Conservation (phyloP, 2,797 vertebrate genomes). For the Dermochelys coriacea region DNA sequence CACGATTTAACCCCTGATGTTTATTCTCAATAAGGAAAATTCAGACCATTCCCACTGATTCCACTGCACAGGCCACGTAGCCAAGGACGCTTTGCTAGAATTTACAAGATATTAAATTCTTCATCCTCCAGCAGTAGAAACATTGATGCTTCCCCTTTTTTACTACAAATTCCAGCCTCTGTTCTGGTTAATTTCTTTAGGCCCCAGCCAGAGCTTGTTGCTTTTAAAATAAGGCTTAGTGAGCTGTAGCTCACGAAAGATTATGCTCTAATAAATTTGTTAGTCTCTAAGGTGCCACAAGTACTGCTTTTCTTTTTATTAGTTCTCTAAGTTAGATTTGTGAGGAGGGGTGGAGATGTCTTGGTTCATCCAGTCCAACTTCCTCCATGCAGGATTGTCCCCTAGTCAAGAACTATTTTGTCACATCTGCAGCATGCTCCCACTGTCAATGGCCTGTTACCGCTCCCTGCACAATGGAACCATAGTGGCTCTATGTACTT, state of each 20-base stretch:
- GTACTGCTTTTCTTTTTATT: no score
- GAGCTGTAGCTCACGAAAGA: no score
- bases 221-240: neutral
- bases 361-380: no score
- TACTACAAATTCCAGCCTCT: fast-evolving
- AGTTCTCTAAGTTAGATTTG: no score
- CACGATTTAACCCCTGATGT: fast-evolving
- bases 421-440: no score
- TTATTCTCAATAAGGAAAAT: fast-evolving
- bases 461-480: no score
- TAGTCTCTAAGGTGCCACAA: no score
- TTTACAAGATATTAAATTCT: fast-evolving
- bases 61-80: neutral
- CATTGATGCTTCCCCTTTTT: neutral
- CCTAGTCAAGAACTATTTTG: no score
- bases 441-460: no score
- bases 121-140: neutral
- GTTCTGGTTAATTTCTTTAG: fast-evolving
- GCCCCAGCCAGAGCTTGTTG: neutral
- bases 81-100: neutral
- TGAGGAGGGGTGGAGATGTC: no score
- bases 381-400: no score
- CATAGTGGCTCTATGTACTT: neutral
- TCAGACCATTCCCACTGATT: fast-evolving
- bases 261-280: no score